These are phyloP conservation scores for Meriones unguiculatus DNA, from an alignment of 2,113 vertebrate genomes.

Conservation along the genomic window DNA sequence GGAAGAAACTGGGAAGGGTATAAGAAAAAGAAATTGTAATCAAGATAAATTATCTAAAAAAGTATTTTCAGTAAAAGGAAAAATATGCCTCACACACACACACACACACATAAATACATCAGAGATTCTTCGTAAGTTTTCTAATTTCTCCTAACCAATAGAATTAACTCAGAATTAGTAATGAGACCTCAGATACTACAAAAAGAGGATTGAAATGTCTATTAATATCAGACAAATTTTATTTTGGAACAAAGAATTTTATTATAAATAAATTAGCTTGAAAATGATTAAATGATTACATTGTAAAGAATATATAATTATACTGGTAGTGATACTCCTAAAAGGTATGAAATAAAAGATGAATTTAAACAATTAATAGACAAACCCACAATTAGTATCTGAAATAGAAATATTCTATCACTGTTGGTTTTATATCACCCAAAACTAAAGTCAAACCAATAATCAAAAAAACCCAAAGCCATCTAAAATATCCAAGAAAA, in stretches of 20 bases:
- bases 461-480: neutral
- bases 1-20: neutral
- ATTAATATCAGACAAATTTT: neutral
- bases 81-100: neutral
- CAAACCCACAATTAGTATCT: neutral
- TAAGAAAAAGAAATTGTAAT: neutral
- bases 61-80: neutral
- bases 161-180: neutral
- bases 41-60: neutral
- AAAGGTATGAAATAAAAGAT: neutral
- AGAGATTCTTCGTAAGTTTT: neutral
- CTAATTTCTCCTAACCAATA: neutral
- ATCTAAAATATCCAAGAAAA: neutral
- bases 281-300: neutral
- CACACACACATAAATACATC: too few species aligned
- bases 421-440: neutral
- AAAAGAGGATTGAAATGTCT: neutral
- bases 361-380: neutral
- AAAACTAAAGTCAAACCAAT: neutral
- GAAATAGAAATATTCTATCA: neutral
- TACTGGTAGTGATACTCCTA: neutral
- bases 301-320: neutral
- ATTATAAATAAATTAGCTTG: neutral
- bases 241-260: neutral
- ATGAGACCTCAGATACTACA: neutral